phyloP scores from a whole-genome alignment of 1,140 invertebrate species.

The Patella vulgata region DNA sequence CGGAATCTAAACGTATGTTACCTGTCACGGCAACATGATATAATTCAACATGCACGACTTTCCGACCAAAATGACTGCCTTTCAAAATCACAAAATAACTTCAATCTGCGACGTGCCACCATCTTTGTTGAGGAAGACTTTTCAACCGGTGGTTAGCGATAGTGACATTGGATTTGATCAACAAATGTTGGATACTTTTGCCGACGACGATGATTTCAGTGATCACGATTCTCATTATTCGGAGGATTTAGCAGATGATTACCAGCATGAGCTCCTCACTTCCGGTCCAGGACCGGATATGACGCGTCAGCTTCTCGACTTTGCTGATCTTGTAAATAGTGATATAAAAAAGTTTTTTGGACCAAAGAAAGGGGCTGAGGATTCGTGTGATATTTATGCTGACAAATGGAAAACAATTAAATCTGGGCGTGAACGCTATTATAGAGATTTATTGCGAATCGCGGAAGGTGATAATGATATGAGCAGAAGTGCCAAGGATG shows the following conservation, averaged over 20 bases:
- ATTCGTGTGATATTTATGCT: conserved; percentile 60
- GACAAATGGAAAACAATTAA: conserved; percentile 59
- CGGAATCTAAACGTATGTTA: too few species aligned
- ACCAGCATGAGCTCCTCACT: conserved; percentile 12
- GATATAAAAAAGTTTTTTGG: conserved; percentile 63
- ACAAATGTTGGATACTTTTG: neutral
- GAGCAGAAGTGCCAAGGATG: conserved; percentile 19
- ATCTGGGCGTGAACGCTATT: conserved; percentile 59
- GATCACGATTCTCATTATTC: conserved; percentile 58
- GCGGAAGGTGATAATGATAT: conserved; percentile 50
- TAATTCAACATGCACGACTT: too few species aligned
- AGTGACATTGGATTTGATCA: neutral
- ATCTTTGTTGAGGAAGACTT: too few species aligned
- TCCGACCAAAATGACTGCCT: too few species aligned
- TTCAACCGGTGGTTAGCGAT: neutral
- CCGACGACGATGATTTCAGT: conserved; percentile 56
- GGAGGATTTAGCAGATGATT: conserved; percentile 44
- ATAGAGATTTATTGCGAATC: conserved; percentile 56
- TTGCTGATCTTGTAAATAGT: conserved; percentile 56
- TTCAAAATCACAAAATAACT: too few species aligned
- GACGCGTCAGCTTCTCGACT: conserved; percentile 53
- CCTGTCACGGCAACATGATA: too few species aligned
- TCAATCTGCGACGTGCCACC: too few species aligned
- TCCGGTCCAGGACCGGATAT: conserved; percentile 40
- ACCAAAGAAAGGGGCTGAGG: conserved; percentile 55